phyloP scores from a whole-genome alignment of 2,113 vertebrate species.

The Panthera uncia region DNA sequence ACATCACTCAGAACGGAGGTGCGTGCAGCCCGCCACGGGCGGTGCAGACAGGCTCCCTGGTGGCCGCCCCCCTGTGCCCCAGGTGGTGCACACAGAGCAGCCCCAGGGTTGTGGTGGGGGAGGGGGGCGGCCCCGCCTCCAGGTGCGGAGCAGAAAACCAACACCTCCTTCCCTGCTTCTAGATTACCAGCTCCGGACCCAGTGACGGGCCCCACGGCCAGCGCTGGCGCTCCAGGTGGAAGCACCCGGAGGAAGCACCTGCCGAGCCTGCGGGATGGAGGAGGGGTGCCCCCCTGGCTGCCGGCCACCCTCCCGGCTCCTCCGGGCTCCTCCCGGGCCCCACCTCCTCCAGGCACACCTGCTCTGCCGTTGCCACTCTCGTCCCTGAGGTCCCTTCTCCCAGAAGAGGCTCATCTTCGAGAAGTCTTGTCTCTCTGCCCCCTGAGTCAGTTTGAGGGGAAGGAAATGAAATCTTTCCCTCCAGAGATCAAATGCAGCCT shows the following conservation, averaged over 20 bases:
- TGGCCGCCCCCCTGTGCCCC: neutral
- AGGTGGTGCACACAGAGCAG: neutral
- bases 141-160: neutral
- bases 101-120: neutral
- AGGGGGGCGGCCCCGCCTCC: neutral
- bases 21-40: neutral
- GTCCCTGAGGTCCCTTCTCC: slow-evolving; percentile 8
- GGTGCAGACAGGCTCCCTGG: neutral
- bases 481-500: neutral
- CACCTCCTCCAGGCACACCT: neutral
- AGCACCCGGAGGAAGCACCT: neutral
- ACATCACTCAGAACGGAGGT: slow-evolving; percentile 99
- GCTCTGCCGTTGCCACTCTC: neutral
- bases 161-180: neutral
- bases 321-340: neutral
- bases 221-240: neutral
- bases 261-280: neutral
- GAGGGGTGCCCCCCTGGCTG: neutral
- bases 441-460: neutral
- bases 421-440: slow-evolving; percentile 53
- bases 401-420: slow-evolving; percentile 63
- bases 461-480: neutral
- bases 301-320: neutral
- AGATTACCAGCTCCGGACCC: slow-evolving; percentile 91
- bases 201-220: slow-evolving; percentile 65